Base-by-base conservation (phyloP, 2,113 vertebrate species). In the Rhineura floridana region DNA sequence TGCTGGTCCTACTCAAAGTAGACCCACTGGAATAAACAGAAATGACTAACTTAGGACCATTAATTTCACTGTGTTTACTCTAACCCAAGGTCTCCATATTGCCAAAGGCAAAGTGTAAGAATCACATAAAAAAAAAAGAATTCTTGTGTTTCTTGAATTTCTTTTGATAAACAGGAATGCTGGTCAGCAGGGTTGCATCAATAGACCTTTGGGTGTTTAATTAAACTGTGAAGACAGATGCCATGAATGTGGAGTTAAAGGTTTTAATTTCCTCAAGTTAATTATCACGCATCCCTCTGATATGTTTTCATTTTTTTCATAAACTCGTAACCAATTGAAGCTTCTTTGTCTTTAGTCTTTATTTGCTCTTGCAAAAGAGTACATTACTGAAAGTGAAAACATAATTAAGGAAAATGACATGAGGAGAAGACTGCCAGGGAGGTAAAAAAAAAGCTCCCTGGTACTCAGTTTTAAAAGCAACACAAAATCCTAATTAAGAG, bases 281-380 rank as follows among this genome's bases (percentile, higher is more conserved):
- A 25, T 36, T 92, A 85, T 80, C 89, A 86, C 70, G 19, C 87
- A 63, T 42, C 62, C 85, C 17, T 87, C 92, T 91, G 91, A 93
- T 52, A 84, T 93, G 19, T 91, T 91, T 94, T 88, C 92, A 93
- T 93, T 83, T 92, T 36, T 93, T 93, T 84, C 91, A 93, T 93
- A 93, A 94, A 86, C 87, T 93, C 70, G 81, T 0, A 3, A 84
- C 90, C 93, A 93, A 89, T 91, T 93, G 93, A 93, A 91, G 81
- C 90, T 93, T 86, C 90, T 94, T 92, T 91, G 7, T 30, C 9
- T 55, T 80, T 80, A 28, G 10, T 15, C 28, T 82, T 44, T 30
- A 44, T 63, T 82, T 39, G 23, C 28, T 82, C 13, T 82, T 63
- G 25, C 6, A 62, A 13, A 65, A 30, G 12, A 33, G 25, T 12